A percentile compares a stretch with the other conserved stretches of the same genome.
Conservation (phyloP, 2,113 vertebrate species). For the Ivindomyrus marchei region DNA sequence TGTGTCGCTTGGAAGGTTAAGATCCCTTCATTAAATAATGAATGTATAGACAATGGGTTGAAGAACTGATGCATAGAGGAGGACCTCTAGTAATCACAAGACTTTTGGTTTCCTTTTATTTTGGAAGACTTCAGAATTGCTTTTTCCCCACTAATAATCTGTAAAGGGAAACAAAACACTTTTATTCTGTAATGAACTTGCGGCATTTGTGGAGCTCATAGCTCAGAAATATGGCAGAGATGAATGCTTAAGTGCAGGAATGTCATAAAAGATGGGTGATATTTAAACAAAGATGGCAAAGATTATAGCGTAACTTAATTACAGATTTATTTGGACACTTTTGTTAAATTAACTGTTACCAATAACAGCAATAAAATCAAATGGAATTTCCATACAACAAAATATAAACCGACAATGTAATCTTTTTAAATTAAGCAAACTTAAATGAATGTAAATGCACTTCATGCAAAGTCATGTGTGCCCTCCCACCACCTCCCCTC, state of each 20-base stretch:
- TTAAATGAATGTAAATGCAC: background rate
- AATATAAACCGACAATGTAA: background rate
- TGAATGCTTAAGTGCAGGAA: background rate
- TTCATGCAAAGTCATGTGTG: background rate
- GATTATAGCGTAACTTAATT: background rate
- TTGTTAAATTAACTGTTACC: background rate
- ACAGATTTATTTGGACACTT: background rate
- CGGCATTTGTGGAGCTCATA: background rate
- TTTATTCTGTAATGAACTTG: background rate
- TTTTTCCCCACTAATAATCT: background rate
- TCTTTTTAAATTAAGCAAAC: background rate
- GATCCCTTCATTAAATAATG: background rate
- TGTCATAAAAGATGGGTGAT: background rate
- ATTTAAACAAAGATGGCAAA: background rate
- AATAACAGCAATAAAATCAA: background rate
- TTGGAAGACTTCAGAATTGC: background rate
- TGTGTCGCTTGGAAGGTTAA: background rate
- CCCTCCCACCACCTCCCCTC: too few species aligned
- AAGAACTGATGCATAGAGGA: conserved; percentile 3
- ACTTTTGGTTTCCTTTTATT: background rate
- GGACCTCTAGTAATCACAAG: background rate
- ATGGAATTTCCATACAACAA: background rate
- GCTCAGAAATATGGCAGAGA: background rate
- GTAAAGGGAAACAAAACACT: background rate
- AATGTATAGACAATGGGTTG: background rate